phyloP scores from a whole-genome alignment of 2,888 invertebrate species.

The Coleophora flavipennella region DNA sequence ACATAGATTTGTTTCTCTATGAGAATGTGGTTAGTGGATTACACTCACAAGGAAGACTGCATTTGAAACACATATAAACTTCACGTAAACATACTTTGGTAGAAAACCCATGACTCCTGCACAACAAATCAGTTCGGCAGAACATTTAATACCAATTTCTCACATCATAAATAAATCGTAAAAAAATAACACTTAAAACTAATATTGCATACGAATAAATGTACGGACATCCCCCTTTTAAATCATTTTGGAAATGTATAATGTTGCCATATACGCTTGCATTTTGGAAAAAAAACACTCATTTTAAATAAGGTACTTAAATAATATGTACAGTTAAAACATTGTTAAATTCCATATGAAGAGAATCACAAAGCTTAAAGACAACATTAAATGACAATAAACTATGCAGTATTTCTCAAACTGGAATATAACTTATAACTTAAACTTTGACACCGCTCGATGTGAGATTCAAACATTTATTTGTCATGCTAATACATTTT shows the following conservation, averaged over 20 bases:
- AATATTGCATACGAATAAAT: conserved; percentile 70
- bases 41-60: conserved; percentile 43
- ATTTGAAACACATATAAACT: conserved; percentile 33
- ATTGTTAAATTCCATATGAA: conserved; percentile 16
- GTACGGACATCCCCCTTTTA: conserved; percentile 39
- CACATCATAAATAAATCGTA: conserved; percentile 62
- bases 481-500: conserved; percentile 8
- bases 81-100: conserved; percentile 48
- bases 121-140: conserved; percentile 36
- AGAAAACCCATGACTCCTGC: conserved; percentile 45
- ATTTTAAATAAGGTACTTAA: conserved; percentile 1
- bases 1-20: conserved; percentile 17
- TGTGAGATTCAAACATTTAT: conserved; percentile 15
- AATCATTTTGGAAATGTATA: conserved; percentile 14
- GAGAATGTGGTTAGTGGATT: conserved; percentile 10
- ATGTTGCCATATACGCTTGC: conserved; percentile 25
- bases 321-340: conserved; percentile 27
- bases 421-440: conserved; percentile 15
- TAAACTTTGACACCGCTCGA: conserved; percentile 15
- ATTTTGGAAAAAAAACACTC: conserved; percentile 8
- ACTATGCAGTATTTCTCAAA: conserved; percentile 13
- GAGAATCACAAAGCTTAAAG: conserved; percentile 23
- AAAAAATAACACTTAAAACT: conserved; percentile 71
- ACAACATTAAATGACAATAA: conserved; percentile 22
- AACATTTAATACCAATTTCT: conserved; percentile 44